Evolutionary conservation across 1,140 invertebrate species (phyloP), one percentile per base, ranked within the genome.

Genomic region (Phthorimaea operculella): DNA sequence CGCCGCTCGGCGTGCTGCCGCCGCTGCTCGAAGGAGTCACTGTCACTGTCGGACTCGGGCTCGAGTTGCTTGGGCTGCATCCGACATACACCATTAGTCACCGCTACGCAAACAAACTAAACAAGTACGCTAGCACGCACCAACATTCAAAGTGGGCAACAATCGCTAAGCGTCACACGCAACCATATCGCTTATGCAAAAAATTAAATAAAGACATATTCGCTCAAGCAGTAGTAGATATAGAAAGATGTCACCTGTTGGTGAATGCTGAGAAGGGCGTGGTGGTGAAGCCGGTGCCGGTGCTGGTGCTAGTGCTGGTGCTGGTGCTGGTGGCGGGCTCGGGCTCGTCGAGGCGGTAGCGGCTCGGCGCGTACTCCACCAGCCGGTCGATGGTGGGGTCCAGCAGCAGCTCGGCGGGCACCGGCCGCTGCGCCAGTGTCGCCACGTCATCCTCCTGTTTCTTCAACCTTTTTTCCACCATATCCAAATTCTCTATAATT

Each of bases 401-500:
- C 16, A 92, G 79, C 9, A 93, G 73, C 1, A 93, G 75, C 71
- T 93, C 92, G 1, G 92, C 89, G 0, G 91, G 89, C 11, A 92
- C 91, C 0, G 90, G 91, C 34, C 90, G 79, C 58, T 92, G 91
- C 0, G 91, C 89, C n/a, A 93, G 74, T 8, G 87, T 90, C 1
- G 90, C 90, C 12, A 92, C 90, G 47, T 93, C 92, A 63, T 92
- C 90, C 65, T 93, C 93, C 66, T 94, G 92, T 72, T 94, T 94
- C 79, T 93, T 94, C 21, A 95, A 75, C 36, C 92, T 87, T 60
- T 92, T 93, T 70, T 95, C 93, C 7, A 96, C 93, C 78, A 93
- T 92, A 70, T 93, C 92, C 54, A 96, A 85, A 73, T 96, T 96
- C 57, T 93, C 92, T 16, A 96, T 95, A 50, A 96, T 96, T 59